These are phyloP conservation scores for Pelvicachromis taeniatus DNA, from an alignment of 2,113 vertebrate species.

Conservation along the genomic window DNA sequence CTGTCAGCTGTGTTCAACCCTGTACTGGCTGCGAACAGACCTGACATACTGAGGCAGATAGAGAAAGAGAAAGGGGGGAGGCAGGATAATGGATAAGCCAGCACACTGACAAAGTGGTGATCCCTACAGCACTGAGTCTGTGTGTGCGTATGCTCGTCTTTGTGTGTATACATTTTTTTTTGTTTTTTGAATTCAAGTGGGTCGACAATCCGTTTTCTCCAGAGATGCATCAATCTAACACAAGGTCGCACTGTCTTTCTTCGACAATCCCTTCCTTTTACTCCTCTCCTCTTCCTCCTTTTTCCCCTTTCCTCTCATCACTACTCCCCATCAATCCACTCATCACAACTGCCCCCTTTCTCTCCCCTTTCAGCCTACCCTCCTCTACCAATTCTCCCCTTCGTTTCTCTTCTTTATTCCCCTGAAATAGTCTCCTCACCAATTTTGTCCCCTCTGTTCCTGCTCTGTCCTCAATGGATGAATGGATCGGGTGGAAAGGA, in stretches of 20 bases:
- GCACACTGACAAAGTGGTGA: constrained; percentile 57
- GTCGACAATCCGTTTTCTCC: constrained; percentile 50
- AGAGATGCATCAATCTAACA: constrained; percentile 64
- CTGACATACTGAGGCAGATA: constrained; percentile 31
- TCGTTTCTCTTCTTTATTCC: neutral
- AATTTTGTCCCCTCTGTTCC: constrained; percentile 14
- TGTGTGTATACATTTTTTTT: neutral
- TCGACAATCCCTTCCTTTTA: constrained; percentile 14
- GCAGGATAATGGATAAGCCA: constrained; percentile 52
- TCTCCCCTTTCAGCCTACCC: neutral
- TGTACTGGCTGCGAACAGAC: neutral
- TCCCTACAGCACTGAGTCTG: constrained; percentile 18
- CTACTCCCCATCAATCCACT: neutral
- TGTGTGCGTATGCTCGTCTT: neutral
- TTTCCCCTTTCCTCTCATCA: neutral
- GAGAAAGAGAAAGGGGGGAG: neutral
- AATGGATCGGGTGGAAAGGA: constrained; percentile 11
- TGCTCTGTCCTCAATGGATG: constrained; percentile 49
- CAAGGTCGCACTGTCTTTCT: constrained; percentile 56
- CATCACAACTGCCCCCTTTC: neutral
- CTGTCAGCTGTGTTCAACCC: constrained; percentile 36
- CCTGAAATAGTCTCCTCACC: neutral
- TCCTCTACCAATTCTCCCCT: neutral
- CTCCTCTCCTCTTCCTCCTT: neutral
- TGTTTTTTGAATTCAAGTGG: neutral